Base-by-base conservation (phyloP, 2,888 invertebrate species). In the Germaria angustata region DNA sequence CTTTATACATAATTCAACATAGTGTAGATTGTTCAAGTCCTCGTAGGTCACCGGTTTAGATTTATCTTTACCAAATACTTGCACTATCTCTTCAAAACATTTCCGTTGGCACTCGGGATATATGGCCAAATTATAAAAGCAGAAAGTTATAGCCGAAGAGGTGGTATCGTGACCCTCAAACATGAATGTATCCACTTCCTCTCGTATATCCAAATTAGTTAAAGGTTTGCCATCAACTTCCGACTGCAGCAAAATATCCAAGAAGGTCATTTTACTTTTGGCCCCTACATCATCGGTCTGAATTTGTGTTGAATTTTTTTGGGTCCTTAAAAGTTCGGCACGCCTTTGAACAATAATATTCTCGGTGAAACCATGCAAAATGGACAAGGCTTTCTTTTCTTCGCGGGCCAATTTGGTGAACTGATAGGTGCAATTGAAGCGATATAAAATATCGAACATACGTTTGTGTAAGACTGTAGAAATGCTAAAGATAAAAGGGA, bases 131-230 rank as follows among this genome's bases (percentile, higher is more conserved):
- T 91, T 90, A 81, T 92, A 93, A 28, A 93, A 88, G 61, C 92
- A 88, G 89, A 93, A 93, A 76, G 90, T 90, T 11, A 93, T 89
- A 2, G 92, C 92, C 13, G 92, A 91, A 0, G 92, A 91, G 9
- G 92, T 93, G 3, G 93, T 93, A 78, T 93, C 92, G 75, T 93
- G 92, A 0, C 92, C 92, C 89, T 93, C 95, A 89, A 95, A 95
- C 93, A 95, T 94, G 85, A 95, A 95, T 0, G 95, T 95, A 84
- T 95, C 94, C 0, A 95, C 94, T 91, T 95, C 94, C 87, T 95
- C 94, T 71, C 94, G 92, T 51, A 95, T 92, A 80, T 93, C 93
- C 34, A 93, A 88, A 83, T 93, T 93, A 8, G 92, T 92, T 53
- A 95, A 89, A 4, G 92, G 93, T 80, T 92, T 88, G 1, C 93